phyloP scores from a whole-genome alignment of 2,113 vertebrate genomes.

The Pluvialis apricaria region DNA sequence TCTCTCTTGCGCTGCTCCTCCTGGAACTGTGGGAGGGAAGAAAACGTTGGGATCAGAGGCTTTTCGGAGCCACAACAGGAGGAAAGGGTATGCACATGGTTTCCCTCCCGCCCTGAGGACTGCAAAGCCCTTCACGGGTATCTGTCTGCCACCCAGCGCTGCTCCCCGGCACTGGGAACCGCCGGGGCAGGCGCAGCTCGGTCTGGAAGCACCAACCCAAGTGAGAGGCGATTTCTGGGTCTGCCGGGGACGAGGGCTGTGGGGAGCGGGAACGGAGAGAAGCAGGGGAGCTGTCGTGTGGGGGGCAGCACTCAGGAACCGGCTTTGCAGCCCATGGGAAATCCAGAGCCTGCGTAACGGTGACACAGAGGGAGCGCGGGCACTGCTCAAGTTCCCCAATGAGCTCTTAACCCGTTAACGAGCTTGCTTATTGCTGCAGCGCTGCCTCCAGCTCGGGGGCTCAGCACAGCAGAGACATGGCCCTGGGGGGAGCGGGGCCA shows the following conservation, averaged over 20 bases:
- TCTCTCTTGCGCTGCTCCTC: conserved; percentile 80
- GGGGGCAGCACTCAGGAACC: not conserved
- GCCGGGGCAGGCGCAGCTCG: not conserved
- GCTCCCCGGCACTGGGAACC: not conserved
- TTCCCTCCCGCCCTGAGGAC: not conserved
- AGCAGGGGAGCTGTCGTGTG: not conserved
- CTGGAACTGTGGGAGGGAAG: conserved; percentile 72
- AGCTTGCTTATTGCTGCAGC: not conserved
- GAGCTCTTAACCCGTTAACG: accelerated
- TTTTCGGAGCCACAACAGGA: not conserved
- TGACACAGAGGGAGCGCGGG: not conserved
- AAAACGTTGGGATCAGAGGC: not conserved
- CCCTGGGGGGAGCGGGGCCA: not conserved
- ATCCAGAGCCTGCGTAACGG: not conserved
- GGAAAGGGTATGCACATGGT: not conserved
- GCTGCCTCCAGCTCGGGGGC: too few relatives aligned
- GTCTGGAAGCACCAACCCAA: not conserved
- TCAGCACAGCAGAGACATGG: too few relatives aligned
- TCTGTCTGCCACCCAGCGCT: not conserved
- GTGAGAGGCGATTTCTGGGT: not conserved
- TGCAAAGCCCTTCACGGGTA: not conserved
- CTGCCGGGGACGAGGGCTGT: not conserved
- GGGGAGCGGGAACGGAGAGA: not conserved
- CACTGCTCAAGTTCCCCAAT: accelerated
- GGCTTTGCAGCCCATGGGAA: not conserved